Conservation (phyloP, 1,140 invertebrate species). For the Drosophila malerkotliana region DNA sequence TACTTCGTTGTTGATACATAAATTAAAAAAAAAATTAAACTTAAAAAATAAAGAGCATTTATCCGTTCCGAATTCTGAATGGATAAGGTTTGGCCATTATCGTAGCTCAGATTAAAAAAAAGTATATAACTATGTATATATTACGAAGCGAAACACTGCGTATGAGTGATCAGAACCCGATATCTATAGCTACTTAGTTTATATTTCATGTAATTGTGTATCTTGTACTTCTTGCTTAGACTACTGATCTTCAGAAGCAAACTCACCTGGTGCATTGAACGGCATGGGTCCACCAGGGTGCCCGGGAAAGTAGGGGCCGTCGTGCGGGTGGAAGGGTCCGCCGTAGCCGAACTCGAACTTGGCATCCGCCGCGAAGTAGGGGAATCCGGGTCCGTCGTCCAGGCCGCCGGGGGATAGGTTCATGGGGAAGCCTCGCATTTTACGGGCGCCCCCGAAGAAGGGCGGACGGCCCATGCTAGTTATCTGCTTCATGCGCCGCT, state of each 20-base stretch:
- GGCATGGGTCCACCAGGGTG: conserved; percentile 90
- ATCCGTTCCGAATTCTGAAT: no score
- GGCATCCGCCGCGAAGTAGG: conserved; percentile 92
- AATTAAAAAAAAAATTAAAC: no score
- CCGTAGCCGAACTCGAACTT: conserved; percentile 96
- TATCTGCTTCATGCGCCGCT: conserved; percentile 95
- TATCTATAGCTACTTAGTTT: no score
- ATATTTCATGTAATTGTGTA: background rate
- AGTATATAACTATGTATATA: no score
- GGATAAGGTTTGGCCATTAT: no score
- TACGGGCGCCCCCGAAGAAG: conserved; percentile 94
- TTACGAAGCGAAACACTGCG: no score
- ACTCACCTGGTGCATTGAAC: conserved; percentile 89
- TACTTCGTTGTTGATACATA: no score
- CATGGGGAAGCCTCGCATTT: conserved; percentile 95
- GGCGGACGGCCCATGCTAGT: conserved; percentile 96
- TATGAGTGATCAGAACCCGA: no score
- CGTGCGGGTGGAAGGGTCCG: conserved; percentile 93
- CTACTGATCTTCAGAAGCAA: background rate
- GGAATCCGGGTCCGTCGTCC: conserved; percentile 92
- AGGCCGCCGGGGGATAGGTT: conserved; percentile 93
- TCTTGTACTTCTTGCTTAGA: background rate
- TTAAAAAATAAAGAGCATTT: no score
- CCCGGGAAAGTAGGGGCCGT: conserved; percentile 92
- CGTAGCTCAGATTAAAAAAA: no score